Base-by-base conservation (phyloP, 2,113 vertebrate species). In the Haemorhous mexicanus region DNA sequence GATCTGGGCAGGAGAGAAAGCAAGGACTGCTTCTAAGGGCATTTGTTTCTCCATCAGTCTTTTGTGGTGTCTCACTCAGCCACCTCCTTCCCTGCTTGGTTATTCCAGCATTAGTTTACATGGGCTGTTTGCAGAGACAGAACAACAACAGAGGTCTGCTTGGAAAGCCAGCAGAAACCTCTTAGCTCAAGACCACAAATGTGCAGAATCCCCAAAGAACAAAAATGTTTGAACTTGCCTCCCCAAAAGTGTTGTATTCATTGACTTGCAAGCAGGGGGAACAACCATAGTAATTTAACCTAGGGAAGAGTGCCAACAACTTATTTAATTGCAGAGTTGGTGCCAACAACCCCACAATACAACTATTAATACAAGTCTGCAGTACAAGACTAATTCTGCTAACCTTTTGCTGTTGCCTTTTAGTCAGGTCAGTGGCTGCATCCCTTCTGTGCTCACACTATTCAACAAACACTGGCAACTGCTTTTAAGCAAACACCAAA, bases 381-480 rank as follows among this genome's bases (percentile, higher is more conserved):
- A 95, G 94, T 96, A 97, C 90, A 95, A 96, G 87, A 94, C 96
- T 96, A 96, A 98, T 97, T 98, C 96, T 96, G 79, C 96, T 98
- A 97, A 98, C 95, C 96, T 98, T 97, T 96, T 91, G 82, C 94
- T 94, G 87, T 87, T 96, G 95, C 86, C 95, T 96, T 94, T 87
- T 64, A 91, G 95, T 95, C 77, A 97, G 94, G 96, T 96, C 95
- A 97, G 81, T 8, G 67, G 77, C 79, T 86, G 94, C 89, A 90
- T 97, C 95, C 95, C 92, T 94, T 97, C 89, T 89, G 73, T 49
- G 83, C 73, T 83, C 86, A 69, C 90, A 56, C 92, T 93, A 66
- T 90, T 96, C 95, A 96, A 84, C 88, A 96, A 97, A 96, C 78
- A 97, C 76, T 95, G 79, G 88, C 95, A 93, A 91, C 76, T 78